phyloP scores from a whole-genome alignment of 2,888 invertebrate species.

The Bombylius discolor region DNA sequence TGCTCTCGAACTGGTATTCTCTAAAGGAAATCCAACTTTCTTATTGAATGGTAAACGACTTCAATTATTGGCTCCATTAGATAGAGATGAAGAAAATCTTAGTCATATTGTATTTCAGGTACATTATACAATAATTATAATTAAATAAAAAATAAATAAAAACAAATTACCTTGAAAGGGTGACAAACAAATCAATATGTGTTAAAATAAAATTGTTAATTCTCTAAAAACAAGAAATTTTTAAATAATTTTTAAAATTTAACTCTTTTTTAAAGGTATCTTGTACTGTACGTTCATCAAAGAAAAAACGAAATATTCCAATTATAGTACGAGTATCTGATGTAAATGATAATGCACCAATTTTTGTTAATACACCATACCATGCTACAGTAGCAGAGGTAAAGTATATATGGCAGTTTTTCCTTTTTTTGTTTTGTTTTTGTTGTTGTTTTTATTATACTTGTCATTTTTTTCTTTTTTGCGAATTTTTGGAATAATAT shows the following conservation, averaged over 20 bases:
- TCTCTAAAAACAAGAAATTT: neutral
- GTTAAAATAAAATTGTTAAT: neutral
- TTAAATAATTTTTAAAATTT: too few species aligned
- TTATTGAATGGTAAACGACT: slow-evolving; percentile 70
- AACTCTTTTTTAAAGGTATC: slow-evolving; percentile 48
- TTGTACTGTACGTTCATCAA: slow-evolving; percentile 66
- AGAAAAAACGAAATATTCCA: slow-evolving; percentile 72
- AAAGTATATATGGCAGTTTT: slow-evolving; percentile 31
- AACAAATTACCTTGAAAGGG: neutral
- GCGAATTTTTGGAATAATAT: too few species aligned
- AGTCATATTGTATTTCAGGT: slow-evolving; percentile 85
- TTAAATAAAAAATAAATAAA: too few species aligned
- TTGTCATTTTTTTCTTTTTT: too few species aligned
- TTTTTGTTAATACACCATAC: slow-evolving; percentile 72
- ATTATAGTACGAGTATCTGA: slow-evolving; percentile 82
- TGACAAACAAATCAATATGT: neutral
- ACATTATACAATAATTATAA: slow-evolving; percentile 14
- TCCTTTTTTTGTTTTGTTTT: too few species aligned
- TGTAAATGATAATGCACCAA: slow-evolving; percentile 79
- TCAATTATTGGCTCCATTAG: slow-evolving; percentile 64
- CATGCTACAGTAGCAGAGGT: slow-evolving; percentile 78
- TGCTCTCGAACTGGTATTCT: slow-evolving; percentile 63
- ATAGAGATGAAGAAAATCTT: slow-evolving; percentile 72
- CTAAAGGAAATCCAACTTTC: slow-evolving; percentile 66
- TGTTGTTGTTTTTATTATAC: too few species aligned